Conservation (phyloP, 2,888 invertebrate species). For the Amitus sp. region DNA sequence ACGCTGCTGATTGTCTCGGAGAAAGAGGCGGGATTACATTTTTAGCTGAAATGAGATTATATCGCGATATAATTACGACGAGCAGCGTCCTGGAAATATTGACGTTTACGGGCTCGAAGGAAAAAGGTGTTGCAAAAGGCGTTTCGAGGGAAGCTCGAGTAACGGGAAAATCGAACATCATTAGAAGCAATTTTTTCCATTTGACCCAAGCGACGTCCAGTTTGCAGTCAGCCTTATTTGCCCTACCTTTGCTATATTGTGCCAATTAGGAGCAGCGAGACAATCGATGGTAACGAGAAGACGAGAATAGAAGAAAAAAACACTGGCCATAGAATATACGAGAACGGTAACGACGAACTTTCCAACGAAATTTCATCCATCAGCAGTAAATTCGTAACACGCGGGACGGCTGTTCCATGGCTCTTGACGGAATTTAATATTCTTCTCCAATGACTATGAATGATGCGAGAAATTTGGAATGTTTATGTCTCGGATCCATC, state of each 20-base stretch:
- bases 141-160: slow-evolving; percentile 52
- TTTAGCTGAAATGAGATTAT: slow-evolving; percentile 4
- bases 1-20: slow-evolving; percentile 12
- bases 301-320: background rate
- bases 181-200: slow-evolving; percentile 56
- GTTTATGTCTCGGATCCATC: background rate
- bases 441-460: background rate
- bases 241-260: background rate
- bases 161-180: slow-evolving; percentile 59
- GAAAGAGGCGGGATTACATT: background rate
- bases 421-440: background rate
- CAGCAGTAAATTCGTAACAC: too few relatives aligned
- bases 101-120: slow-evolving; percentile 8
- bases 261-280: background rate
- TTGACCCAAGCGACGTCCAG: slow-evolving; percentile 39
- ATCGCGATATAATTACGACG: slow-evolving; percentile 12
- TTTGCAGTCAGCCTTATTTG: slow-evolving; percentile 11
- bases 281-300: background rate
- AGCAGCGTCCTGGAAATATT: slow-evolving; percentile 10
- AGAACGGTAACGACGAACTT: background rate
- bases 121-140: slow-evolving; percentile 46
- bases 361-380: background rate
- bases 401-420: too few relatives aligned
- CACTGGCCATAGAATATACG: background rate
- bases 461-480: background rate